Percentiles rank a stretch among this genome's conserved stretches.
These are phyloP conservation scores for Porphyrio hochstetteri DNA, from an alignment of 2,113 vertebrate species.

Conservation along the genomic window DNA sequence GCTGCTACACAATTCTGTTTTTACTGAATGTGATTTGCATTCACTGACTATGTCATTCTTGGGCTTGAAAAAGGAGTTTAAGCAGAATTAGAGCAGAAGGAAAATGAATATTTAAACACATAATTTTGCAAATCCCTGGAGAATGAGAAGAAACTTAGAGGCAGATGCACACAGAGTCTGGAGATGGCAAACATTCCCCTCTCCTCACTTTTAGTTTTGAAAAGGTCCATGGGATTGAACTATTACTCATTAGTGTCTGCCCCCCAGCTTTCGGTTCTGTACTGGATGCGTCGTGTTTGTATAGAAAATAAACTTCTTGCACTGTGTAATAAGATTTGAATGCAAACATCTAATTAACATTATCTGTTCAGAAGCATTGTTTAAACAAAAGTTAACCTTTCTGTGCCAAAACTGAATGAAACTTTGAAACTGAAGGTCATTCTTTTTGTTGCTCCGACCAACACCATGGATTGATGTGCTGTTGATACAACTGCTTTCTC, in stretches of 20 bases:
- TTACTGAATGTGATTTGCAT: not conserved
- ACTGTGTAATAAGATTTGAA: constrained; percentile 38
- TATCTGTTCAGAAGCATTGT: constrained; percentile 37
- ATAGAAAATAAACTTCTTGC: constrained; percentile 22
- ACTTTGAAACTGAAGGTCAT: not conserved
- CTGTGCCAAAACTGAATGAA: constrained; percentile 4
- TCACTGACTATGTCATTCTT: not conserved
- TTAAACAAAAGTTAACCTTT: constrained; percentile 33
- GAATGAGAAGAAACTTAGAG: not conserved
- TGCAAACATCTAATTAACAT: constrained; percentile 48
- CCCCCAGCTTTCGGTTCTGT: not conserved
- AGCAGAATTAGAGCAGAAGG: not conserved
- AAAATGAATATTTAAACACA: constrained; percentile 21
- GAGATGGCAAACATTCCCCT: not conserved
- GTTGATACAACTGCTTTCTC: constrained; percentile 52
- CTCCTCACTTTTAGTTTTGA: not conserved
- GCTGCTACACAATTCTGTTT: constrained; percentile 10
- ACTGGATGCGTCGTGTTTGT: not conserved
- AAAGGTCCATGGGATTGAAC: not conserved
- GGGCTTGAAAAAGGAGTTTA: constrained; percentile 7
- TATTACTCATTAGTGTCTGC: not conserved
- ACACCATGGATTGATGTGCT: constrained; percentile 54
- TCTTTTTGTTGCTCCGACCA: not conserved
- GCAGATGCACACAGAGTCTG: not conserved
- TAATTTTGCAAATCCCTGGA: not conserved